Percentiles rank a stretch among this genome's conserved stretches.
These are phyloP conservation scores for Mongoloraphidia duomilia DNA, from an alignment of 2,888 invertebrate genomes.

Conservation along the genomic window DNA sequence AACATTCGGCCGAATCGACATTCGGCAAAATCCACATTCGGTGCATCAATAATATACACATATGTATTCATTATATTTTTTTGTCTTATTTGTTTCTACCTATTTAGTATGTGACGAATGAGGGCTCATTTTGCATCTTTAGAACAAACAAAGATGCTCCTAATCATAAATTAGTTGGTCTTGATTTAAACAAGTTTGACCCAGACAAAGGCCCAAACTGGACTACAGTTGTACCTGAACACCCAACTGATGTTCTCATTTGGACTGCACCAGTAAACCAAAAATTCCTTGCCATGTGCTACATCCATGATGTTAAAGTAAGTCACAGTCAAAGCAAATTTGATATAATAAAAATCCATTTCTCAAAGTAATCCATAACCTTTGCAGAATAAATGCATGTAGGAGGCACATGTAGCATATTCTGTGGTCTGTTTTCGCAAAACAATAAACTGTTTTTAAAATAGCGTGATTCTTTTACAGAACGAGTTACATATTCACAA, in stretches of 20 bases:
- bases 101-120: constrained; percentile 82
- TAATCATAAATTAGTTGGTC: constrained; percentile 74
- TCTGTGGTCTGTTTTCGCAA: too few relatives aligned
- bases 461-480: constrained; percentile 31
- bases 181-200: constrained; percentile 44
- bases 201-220: constrained; percentile 63
- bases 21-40: too few relatives aligned
- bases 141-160: constrained; percentile 89
- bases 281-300: constrained; percentile 77
- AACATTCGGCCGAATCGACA: too few relatives aligned
- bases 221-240: constrained; percentile 70
- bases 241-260: constrained; percentile 75
- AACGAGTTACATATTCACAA: constrained; percentile 71
- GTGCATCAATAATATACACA: too few relatives aligned
- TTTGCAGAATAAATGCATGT: background rate
- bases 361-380: background rate
- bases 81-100: too few relatives aligned
- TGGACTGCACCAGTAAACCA: constrained; percentile 74
- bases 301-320: constrained; percentile 91
- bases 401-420: too few relatives aligned
- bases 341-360: constrained; percentile 1
- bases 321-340: constrained; percentile 7
- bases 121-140: constrained; percentile 67
- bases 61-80: too few relatives aligned
- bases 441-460: too few relatives aligned